Percentiles rank a stretch among this genome's conserved stretches.
Conservation (phyloP, 2,888 invertebrate species). For the Drepanosiphum platanoidis region DNA sequence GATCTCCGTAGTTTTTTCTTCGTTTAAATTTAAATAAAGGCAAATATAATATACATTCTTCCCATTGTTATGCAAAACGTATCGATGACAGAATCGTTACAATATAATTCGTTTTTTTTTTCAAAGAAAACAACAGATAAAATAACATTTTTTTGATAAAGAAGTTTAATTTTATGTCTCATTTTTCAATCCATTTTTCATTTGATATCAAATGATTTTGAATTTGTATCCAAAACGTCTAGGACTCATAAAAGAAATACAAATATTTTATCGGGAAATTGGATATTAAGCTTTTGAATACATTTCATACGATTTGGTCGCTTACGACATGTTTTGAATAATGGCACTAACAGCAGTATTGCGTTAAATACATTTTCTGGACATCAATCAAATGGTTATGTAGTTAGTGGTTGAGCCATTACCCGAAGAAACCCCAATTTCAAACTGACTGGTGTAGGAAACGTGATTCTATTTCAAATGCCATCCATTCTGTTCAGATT, state of each 20-base stretch:
- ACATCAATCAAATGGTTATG: slow-evolving; percentile 11
- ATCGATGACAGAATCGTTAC: too few relatives aligned
- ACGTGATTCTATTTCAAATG: slow-evolving; percentile 26
- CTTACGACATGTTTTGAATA: too few relatives aligned
- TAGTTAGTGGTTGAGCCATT: not conserved
- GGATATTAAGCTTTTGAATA: too few relatives aligned
- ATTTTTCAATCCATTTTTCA: too few relatives aligned
- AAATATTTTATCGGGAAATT: too few relatives aligned
- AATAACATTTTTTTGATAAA: not conserved
- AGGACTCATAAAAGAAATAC: too few relatives aligned
- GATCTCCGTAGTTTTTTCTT: not conserved
- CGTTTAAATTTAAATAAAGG: not conserved
- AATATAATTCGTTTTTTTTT: not conserved
- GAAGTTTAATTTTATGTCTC: not conserved
- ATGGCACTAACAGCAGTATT: not conserved
- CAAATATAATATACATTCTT: not conserved
- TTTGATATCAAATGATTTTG: not conserved
- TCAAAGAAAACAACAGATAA: not conserved
- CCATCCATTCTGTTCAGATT: not conserved
- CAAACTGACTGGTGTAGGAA: not conserved
- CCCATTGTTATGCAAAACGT: too few relatives aligned
- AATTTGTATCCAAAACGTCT: too few relatives aligned
- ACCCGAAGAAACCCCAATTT: slow-evolving; percentile 2
- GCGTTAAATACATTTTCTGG: not conserved
- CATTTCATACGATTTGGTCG: too few relatives aligned